phyloP scores from a whole-genome alignment of 2,888 invertebrate genomes.

The Formica aserva region DNA sequence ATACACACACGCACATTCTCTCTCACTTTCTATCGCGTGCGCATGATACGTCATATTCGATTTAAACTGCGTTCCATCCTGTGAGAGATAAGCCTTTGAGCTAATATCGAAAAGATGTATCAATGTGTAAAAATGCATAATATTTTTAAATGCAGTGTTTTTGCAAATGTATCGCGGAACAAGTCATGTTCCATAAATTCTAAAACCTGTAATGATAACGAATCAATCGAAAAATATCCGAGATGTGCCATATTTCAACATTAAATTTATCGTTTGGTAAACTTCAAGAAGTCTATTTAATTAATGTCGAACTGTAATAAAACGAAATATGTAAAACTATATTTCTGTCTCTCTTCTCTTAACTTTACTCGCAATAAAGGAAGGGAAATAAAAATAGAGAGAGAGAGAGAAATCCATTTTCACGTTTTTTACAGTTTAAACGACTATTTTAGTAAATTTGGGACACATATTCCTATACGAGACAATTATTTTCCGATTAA shows the following conservation, averaged over 20 bases:
- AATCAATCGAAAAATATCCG: not conserved
- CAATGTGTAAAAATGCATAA: constrained; percentile 8
- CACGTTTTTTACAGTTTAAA: not conserved
- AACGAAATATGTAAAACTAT: not conserved
- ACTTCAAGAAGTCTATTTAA: not conserved
- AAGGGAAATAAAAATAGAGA: not conserved
- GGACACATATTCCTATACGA: not conserved
- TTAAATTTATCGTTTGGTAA: not conserved
- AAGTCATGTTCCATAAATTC: not conserved
- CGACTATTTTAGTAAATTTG: not conserved
- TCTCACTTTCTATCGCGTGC: not conserved
- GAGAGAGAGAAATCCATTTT: not conserved
- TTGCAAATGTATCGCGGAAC: not conserved
- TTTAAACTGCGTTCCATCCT: constrained; percentile 21
- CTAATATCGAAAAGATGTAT: constrained; percentile 1
- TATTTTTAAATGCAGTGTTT: constrained; percentile 2
- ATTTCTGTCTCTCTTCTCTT: not conserved
- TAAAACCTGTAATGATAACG: not conserved
- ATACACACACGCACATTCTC: not conserved
- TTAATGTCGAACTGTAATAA: not conserved
- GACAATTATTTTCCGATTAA: not conserved
- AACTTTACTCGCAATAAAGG: not conserved
- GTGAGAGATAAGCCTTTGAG: not conserved
- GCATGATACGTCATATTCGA: not conserved
- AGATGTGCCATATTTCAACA: not conserved